Evolutionary conservation across 2,113 vertebrate species (phyloP).

Genomic region (Melanotaenia duboulayi): DNA sequence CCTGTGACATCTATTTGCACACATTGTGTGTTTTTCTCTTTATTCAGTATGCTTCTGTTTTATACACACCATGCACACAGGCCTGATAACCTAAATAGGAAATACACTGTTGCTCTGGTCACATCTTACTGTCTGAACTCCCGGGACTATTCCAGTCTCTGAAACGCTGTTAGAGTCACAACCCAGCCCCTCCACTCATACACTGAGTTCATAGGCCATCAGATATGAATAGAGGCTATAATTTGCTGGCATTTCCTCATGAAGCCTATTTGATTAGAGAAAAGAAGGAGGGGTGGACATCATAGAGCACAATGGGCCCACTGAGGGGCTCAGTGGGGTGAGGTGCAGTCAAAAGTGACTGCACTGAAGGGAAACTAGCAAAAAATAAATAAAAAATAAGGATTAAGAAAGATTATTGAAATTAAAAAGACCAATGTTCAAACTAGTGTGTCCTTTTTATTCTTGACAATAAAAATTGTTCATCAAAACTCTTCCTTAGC

Average conservation of each 20-base stretch:
- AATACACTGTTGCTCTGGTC: slow-evolving; percentile 35
- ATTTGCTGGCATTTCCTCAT: slow-evolving; percentile 81
- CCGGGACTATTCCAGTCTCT: slow-evolving; percentile 9
- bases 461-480: not conserved
- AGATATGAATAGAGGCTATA: slow-evolving; percentile 76
- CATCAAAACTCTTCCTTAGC: not conserved
- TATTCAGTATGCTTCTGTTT: not conserved
- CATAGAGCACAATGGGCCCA: slow-evolving; percentile 68
- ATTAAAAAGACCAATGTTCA: not conserved
- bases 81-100: slow-evolving; percentile 52
- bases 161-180: not conserved
- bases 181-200: not conserved
- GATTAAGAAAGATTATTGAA: not conserved
- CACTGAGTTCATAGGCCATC: slow-evolving; percentile 67
- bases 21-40: not conserved
- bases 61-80: not conserved
- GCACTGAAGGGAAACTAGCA: slow-evolving; percentile 9
- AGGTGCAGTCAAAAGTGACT: slow-evolving; percentile 35
- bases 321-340: slow-evolving; percentile 42
- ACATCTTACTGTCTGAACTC: slow-evolving; percentile 38
- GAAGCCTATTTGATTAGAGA: slow-evolving; percentile 72
- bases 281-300: slow-evolving; percentile 50
- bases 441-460: not conserved
- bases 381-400: not conserved
- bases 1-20: slow-evolving; percentile 27